These are phyloP conservation scores for Volucella inflata DNA, from an alignment of 2,888 invertebrate species.

Conservation along the genomic window DNA sequence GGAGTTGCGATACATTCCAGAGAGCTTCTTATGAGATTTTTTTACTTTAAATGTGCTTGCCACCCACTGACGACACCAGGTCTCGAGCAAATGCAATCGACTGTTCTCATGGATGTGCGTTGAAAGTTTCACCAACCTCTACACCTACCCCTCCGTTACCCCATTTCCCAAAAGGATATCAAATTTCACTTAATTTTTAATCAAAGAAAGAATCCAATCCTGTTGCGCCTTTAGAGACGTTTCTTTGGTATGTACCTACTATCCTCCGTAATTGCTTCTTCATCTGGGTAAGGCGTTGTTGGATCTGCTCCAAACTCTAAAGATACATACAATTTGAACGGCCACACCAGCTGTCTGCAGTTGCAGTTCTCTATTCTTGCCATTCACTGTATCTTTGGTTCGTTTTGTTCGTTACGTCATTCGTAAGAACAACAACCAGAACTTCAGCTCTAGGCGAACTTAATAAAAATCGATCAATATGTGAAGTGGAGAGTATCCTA, in stretches of 20 bases:
- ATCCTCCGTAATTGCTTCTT: not conserved
- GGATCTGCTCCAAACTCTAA: no score
- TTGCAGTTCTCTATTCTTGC: not conserved
- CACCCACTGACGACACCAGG: not conserved
- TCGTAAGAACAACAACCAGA: slow-evolving; percentile 1
- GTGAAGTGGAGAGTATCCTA: not conserved
- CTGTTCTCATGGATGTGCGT: slow-evolving; percentile 2
- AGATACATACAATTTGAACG: no score
- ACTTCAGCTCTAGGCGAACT: not conserved
- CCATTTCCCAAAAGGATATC: not conserved
- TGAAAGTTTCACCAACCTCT: not conserved
- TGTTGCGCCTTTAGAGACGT: not conserved
- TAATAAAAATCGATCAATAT: slow-evolving; percentile 34
- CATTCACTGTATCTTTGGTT: not conserved
- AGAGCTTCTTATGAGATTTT: slow-evolving; percentile 7
- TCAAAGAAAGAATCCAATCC: slow-evolving; percentile 2
- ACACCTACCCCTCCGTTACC: no score
- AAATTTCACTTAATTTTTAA: not conserved
- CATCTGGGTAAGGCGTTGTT: no score
- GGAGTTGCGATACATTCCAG: not conserved
- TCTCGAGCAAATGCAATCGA: slow-evolving; percentile 17
- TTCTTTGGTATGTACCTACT: not conserved
- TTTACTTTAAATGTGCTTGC: no score
- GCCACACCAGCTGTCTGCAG: not conserved
- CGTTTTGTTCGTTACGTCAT: not conserved